Base-by-base conservation (phyloP, 2,888 invertebrate genomes). In the Lymantria dispar region DNA sequence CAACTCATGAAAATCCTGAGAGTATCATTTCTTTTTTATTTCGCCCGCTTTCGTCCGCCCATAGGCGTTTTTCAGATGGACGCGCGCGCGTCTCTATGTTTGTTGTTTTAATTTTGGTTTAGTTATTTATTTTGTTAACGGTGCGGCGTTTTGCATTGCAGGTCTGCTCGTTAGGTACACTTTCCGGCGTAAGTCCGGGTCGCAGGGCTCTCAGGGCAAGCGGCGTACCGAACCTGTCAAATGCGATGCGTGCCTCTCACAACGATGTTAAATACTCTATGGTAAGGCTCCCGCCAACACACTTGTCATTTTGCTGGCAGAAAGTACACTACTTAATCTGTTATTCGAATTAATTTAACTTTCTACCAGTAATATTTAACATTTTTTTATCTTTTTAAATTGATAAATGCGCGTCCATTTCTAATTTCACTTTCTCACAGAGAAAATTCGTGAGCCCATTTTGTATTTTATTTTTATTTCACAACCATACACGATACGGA, bases 141-240 rank as follows among this genome's bases (percentile, higher is more conserved):
- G 88, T 90, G 79, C 84, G 85, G 87, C 91, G 80, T 91, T 91
- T 91, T 90, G 85, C 87, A 90, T 92, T 92, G 85, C 92, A 92
- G 92, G 92, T 92, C 91, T 92, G 79, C 91, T 92, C 89, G 92
- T 92, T 92, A 92, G 92, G 92, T 92, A 92, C 91, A 92, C 92
- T 87, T 92, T 92, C 87, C 92, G 92, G 82, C 91, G 91, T 91
- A 92, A 92, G 87, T 90, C 91, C 85, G 89, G 87, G 80, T 87
- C 90, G 80, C 91, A 90, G 79, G 87, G 83, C 84, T 85, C 91
- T 83, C 89, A 87, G 84, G 83, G 82, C 85, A 89, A 85, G 85
- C 85, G 87, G 78, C 87, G 87, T 75, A 80, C 85, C 75, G 91
- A 91, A 81, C 87, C 89, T 79, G 89, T 87, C 86, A 86, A 87